Evolutionary conservation across 2,797 vertebrate genomes (phyloP).

Genomic region (Brotula barbata): DNA sequence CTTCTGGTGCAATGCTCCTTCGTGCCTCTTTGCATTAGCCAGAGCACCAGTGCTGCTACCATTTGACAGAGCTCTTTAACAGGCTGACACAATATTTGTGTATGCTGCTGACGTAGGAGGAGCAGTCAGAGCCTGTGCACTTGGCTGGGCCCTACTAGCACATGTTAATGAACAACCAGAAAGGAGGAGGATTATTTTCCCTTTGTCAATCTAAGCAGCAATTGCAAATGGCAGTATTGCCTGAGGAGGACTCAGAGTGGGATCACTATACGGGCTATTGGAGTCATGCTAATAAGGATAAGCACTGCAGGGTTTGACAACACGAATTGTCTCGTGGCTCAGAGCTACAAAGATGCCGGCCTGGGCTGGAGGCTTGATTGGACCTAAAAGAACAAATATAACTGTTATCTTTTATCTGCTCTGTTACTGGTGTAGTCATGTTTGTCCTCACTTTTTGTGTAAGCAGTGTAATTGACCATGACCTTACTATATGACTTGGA

Average conservation of each 20-base stretch:
- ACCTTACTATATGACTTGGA: no score
- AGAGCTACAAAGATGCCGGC: background rate
- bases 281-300: slow-evolving; percentile 60
- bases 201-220: slow-evolving; percentile 48
- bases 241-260: slow-evolving; percentile 28
- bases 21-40: slow-evolving; percentile 60
- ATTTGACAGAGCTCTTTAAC: slow-evolving; percentile 57
- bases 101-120: slow-evolving; percentile 48
- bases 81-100: slow-evolving; percentile 49
- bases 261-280: slow-evolving; percentile 44
- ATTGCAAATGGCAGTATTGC: slow-evolving; percentile 50
- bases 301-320: slow-evolving; percentile 43
- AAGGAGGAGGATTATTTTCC: slow-evolving; percentile 55
- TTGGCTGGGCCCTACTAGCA: slow-evolving; percentile 40
- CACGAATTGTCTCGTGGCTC: slow-evolving; percentile 42
- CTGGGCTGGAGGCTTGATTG: slow-evolving; percentile 20
- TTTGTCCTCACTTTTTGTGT: slow-evolving; percentile 3
- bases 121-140: slow-evolving; percentile 20
- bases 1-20: slow-evolving; percentile 47
- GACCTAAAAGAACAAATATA: slow-evolving; percentile 19
- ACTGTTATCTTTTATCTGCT: slow-evolving; percentile 22
- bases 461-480: background rate
- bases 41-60: slow-evolving; percentile 44
- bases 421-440: background rate
- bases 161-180: slow-evolving; percentile 55